Conservation (phyloP, 1,140 invertebrate species). For the Drosophila equinoxialis region DNA sequence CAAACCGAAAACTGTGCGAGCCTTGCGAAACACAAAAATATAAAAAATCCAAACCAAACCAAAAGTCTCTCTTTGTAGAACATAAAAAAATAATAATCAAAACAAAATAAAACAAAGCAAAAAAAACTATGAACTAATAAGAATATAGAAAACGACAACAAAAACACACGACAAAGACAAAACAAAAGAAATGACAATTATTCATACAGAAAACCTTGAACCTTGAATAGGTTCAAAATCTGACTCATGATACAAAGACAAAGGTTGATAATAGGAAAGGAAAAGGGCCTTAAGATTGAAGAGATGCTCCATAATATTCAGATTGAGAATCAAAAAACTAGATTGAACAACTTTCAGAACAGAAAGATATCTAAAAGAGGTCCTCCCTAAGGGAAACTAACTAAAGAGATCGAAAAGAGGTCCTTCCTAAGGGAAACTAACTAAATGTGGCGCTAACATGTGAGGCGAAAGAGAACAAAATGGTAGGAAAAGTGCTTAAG, state of each 20-base stretch:
- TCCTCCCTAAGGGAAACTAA: too few relatives aligned
- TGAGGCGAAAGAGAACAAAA: too few relatives aligned
- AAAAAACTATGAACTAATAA: not conserved
- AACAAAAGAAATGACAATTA: conserved; percentile 4
- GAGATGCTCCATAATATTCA: too few relatives aligned
- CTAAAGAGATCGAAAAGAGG: too few relatives aligned
- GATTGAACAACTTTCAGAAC: too few relatives aligned
- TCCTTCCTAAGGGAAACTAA: too few relatives aligned
- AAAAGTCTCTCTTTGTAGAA: conserved; percentile 16
- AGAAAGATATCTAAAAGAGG: too few relatives aligned
- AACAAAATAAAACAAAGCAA: not conserved
- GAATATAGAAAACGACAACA: not conserved
- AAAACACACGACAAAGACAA: conserved; percentile 15
- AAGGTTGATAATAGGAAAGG: not conserved
- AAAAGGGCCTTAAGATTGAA: not conserved
- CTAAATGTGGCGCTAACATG: too few relatives aligned
- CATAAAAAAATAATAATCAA: conserved; percentile 6
- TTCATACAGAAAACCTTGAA: conserved; percentile 13
- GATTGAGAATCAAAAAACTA: too few relatives aligned
- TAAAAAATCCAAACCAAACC: too few relatives aligned
- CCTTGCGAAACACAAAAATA: conserved; percentile 51
- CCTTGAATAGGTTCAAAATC: not conserved
- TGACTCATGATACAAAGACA: conserved; percentile 17
- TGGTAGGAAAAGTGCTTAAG: too few relatives aligned
- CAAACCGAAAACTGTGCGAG: conserved; percentile 56